Evolutionary conservation across 2,888 invertebrate genomes (phyloP), one percentile per base, ranked within the genome.

Genomic region (Smittia sp.): DNA sequence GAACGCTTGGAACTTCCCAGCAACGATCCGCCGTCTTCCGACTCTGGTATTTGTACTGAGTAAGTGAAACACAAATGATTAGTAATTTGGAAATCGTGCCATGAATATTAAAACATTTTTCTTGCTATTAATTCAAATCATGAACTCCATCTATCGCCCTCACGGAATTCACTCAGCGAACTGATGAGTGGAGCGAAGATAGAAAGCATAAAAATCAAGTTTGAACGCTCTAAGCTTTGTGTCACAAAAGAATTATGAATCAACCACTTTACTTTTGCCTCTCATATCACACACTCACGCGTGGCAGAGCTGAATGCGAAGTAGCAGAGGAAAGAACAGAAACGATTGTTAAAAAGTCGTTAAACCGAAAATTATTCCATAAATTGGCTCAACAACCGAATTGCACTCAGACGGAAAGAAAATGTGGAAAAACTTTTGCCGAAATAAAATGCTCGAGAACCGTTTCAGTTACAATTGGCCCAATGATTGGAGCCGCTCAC

Each of bases 1-100:
- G 92, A 93, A 73, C 91, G 88, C 74, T 91, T 86, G 18, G 92
- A 92, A 25, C 92, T 90, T 75, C 86, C 86, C 74, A 89, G 80
- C 75, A 87, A 84, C 32, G 91, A 91, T 77, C 87, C 87, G 20
- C 89, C 89, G 79, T 92, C 92, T 78, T 85, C 85, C 39, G 77
- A 77, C 74, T 77, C 77, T 18, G 77, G 76, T 67, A 76, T 72
- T 72, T 72, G 72, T 38, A 72, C 72, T 72, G 15, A 25, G 24
- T 46, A 32, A 69, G 67, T 27, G 73, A 46, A n/a, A 46, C 2
- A 46, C 6, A 15, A 11, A 3, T 46, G 6, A 11, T 46, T 46
- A n/a, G 11, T 46, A 6, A 46, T 46, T 46, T 13, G 13, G 13
- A 13, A 15, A 46, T 46, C 46, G 46, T 13, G 13, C n/a, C 2